Percentiles rank a stretch among this genome's conserved stretches.
Conservation (phyloP, 92 coral and sea anemone species). For the Palythoa grandiflora region DNA sequence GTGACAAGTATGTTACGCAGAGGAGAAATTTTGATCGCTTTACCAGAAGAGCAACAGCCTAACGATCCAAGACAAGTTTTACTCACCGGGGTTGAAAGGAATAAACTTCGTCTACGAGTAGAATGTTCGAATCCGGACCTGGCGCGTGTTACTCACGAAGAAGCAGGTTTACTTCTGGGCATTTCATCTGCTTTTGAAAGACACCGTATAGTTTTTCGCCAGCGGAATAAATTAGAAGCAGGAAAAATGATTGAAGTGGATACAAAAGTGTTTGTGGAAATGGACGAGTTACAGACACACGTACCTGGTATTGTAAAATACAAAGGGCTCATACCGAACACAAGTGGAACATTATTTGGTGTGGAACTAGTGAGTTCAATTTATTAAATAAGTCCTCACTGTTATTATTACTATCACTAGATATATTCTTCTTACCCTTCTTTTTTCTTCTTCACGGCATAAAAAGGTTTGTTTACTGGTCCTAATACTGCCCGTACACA, state of each 20-base stretch:
- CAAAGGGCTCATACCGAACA: constrained; percentile 65
- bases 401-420: neutral
- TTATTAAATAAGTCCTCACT: neutral
- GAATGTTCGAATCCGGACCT: constrained; percentile 42
- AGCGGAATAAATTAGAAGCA: constrained; percentile 60
- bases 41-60: constrained; percentile 74
- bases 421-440: no score
- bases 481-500: no score
- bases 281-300: constrained; percentile 44
- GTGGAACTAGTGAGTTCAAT: constrained; percentile 52
- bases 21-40: constrained; percentile 70
- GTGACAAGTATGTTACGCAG: constrained; percentile 47
- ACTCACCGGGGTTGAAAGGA: constrained; percentile 55
- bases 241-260: constrained; percentile 51
- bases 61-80: constrained; percentile 52
- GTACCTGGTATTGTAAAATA: constrained; percentile 71
- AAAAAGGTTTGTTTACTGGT: no score
- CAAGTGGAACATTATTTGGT: constrained; percentile 81
- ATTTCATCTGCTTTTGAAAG: constrained; percentile 59
- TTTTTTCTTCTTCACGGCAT: no score
- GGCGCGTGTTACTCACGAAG: constrained; percentile 53
- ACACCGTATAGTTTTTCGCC: constrained; percentile 46
- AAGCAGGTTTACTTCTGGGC: constrained; percentile 67
- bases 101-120: constrained; percentile 20
- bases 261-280: constrained; percentile 63